These are phyloP conservation scores for Thryonomys swinderianus DNA, from an alignment of 2,113 vertebrate genomes.

Conservation along the genomic window DNA sequence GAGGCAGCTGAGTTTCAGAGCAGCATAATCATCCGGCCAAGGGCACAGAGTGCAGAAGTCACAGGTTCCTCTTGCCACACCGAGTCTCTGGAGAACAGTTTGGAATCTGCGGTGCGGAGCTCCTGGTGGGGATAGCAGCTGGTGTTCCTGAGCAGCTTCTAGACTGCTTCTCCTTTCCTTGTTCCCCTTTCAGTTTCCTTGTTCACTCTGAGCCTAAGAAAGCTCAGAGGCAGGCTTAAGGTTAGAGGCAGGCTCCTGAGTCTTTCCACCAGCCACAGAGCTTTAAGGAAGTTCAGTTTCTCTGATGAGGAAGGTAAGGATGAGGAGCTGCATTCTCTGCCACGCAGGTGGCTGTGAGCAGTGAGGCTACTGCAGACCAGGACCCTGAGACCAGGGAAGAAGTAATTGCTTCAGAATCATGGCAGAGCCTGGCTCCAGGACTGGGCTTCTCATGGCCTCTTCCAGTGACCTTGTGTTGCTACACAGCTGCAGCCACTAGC, in stretches of 20 bases:
- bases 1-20: neutral
- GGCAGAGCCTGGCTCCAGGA: neutral
- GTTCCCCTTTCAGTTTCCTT: constrained; percentile 18
- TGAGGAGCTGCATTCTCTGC: neutral
- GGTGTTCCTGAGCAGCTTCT: neutral
- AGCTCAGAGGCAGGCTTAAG: neutral
- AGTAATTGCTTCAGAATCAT: neutral
- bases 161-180: constrained; percentile 38
- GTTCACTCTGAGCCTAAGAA: neutral
- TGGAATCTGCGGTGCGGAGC: neutral
- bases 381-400: neutral
- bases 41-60: neutral
- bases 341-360: neutral
- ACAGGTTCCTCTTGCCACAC: neutral
- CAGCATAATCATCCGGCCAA: neutral
- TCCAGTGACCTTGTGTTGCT: neutral
- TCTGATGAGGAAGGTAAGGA: neutral
- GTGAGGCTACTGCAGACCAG: neutral
- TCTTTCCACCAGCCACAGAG: neutral
- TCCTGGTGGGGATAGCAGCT: neutral
- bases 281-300: constrained; percentile 13
- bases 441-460: neutral
- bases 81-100: neutral
- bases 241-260: neutral
- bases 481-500: neutral